Evolutionary conservation across 2,888 invertebrate species (phyloP), one percentile per base, ranked within the genome.

Genomic region (Ophion ventricosus): DNA sequence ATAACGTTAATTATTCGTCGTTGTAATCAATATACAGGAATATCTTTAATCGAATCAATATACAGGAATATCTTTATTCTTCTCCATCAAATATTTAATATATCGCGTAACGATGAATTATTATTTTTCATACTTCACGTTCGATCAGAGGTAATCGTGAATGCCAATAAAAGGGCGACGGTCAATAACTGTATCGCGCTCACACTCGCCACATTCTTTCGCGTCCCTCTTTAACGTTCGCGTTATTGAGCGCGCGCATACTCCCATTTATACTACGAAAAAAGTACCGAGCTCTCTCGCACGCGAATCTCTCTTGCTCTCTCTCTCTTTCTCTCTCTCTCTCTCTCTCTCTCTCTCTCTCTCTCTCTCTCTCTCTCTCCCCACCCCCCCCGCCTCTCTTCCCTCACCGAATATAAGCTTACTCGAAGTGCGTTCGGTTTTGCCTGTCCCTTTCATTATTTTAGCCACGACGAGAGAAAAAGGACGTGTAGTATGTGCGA

Each of bases 391-490:
- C n/a, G n/a, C n/a, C n/a, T n/a, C n/a, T n/a, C n/a, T n/a, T 40
- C 17, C 35, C 59, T 25, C n/a, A 61, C 43, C 76, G 80, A 76
- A 76, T 82, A 69, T 40, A 79, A 49, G 23, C 66, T 61, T n/a
- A n/a, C 54, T 56, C 54, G 57, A 80, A 66, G 70, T n/a, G 49
- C 74, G 57, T 72, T 73, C 73, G 29, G 8, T 29, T 43, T n/a
- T 59, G 59, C 17, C 29, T 67, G 74, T 82, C 85, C 86, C 89
- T 89, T 89, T 88, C 89, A 87, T 90, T 87, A 88, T 86, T 90
- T 88, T 83, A 77, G 78, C 87, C 82, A 88, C 80, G 81, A 85
- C 64, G 73, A 64, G 49, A 79, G 77, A n/a, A 25, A 49, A 59
- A 49, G 61, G 70, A 43, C 69, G 20, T 59, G 67, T 54, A 61